phyloP scores from a whole-genome alignment of 2,888 invertebrate species.

The Melikaiella ostensackeni region DNA sequence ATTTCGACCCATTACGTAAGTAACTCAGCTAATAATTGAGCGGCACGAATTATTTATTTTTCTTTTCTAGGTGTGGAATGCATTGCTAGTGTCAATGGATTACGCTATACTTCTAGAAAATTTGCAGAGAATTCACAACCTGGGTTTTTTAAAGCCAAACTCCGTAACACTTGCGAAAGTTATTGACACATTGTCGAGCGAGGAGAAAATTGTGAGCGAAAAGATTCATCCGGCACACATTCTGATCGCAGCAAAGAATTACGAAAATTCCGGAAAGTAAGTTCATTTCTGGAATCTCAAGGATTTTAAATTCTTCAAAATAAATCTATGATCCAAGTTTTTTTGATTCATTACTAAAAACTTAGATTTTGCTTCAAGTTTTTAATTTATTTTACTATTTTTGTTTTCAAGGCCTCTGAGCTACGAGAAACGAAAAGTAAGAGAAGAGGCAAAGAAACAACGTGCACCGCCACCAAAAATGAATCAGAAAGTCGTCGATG shows the following conservation, averaged over 20 bases:
- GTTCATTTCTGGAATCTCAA: constrained; percentile 56
- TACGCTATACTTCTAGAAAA: constrained; percentile 79
- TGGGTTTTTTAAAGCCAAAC: constrained; percentile 80
- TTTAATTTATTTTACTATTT: background rate
- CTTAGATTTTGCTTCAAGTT: constrained; percentile 21
- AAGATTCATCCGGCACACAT: constrained; percentile 80
- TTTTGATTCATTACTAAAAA: background rate
- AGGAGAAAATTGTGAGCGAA: constrained; percentile 75
- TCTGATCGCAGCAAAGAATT: constrained; percentile 81
- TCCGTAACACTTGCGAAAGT: constrained; percentile 79
- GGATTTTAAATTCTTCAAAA: background rate
- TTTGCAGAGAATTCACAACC: constrained; percentile 82
- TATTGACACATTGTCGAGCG: constrained; percentile 78
- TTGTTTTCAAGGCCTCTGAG: constrained; percentile 61
- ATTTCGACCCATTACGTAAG: background rate
- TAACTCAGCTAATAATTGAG: background rate
- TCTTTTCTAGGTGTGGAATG: constrained; percentile 81
- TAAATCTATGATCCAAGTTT: too few species aligned
- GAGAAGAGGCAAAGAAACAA: constrained; percentile 61
- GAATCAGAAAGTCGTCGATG: constrained; percentile 73
- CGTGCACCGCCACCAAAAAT: constrained; percentile 59
- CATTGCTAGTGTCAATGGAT: constrained; percentile 80
- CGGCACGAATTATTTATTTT: background rate
- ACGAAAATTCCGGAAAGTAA: constrained; percentile 82
- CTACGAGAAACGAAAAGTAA: constrained; percentile 67